These are phyloP conservation scores for Mimachlamys varia DNA, from an alignment of 2,888 invertebrate genomes.

Conservation along the genomic window DNA sequence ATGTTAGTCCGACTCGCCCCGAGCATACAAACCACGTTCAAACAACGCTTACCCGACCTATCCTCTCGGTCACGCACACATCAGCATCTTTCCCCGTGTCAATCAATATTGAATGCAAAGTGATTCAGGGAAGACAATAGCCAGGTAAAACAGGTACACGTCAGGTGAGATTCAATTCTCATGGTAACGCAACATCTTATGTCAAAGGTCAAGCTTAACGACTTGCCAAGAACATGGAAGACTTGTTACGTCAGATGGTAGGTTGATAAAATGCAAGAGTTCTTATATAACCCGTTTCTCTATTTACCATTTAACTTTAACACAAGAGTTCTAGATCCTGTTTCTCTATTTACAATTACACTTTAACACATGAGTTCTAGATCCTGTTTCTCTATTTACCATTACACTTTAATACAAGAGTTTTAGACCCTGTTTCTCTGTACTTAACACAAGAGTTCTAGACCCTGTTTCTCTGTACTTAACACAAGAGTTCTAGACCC, in stretches of 20 bases:
- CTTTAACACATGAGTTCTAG: neutral
- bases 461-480: neutral
- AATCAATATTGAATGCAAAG: slow-evolving; percentile 21
- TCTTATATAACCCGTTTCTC: no score
- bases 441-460: neutral
- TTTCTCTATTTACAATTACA: neutral
- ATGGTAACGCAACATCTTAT: neutral
- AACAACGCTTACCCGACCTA: neutral
- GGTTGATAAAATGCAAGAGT: no score
- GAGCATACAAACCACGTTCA: neutral
- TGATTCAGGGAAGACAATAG: neutral
- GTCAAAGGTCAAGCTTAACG: neutral
- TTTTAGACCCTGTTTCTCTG: neutral
- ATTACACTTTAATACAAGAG: neutral
- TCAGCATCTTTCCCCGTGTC: slow-evolving; percentile 12
- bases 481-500: neutral
- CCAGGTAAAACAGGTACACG: neutral
- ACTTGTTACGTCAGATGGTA: neutral
- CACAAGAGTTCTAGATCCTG: neutral
- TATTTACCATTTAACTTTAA: no score
- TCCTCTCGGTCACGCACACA: neutral
- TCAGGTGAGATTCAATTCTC: neutral
- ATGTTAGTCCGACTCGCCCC: neutral
- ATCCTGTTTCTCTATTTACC: neutral
- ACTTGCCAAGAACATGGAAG: no score